Evolutionary conservation across 2,888 invertebrate genomes (phyloP), one percentile per base, ranked within the genome.

Genomic region (Harmothoe impar): DNA sequence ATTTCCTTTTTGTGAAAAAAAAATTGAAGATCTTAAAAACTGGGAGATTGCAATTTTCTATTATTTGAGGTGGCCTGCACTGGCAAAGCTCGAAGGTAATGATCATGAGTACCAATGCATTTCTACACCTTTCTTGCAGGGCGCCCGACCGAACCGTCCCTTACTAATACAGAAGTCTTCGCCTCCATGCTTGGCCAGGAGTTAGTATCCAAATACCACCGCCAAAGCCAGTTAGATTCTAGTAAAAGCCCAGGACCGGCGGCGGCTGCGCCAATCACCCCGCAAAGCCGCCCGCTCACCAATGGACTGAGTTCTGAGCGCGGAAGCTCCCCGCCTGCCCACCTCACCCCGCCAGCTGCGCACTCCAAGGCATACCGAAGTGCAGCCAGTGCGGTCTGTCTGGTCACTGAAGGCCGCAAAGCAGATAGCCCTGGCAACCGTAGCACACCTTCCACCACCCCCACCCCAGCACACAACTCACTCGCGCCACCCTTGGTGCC

Each of bases 261-360:
- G 92, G 97, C 98, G 94, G 98, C 98, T 96, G 98, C 98, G 97
- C 98, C 98, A 96, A 98, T 98, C 96, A 98, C 98, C 96, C 78
- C 89, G 0, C 77, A 31, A 3, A n/a, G 25, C 78, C 17, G 51
- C 29, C 25, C 78, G 15, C 78, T 89, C 77, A 52, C 89, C 25
- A 98, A 98, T 98, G 94, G 94, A 51, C 97, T 99, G 93, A 96
- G 99, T 94, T 98, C 99, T 91, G 97, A 35, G 78, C 77, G 31
- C 12, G 77, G 89, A 23, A 35, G 52, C 51, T 51, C 78, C 52
- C 89, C 78, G 10, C 43, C 77, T 7, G 12, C 43, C 78, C 89
- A 89, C 52, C 78, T 72, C 15, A 86, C 62, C 43, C 81, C 62
- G 52, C 84, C 68, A 31, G 81, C 85, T 12, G 29, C 72, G n/a